These are phyloP conservation scores for Lydus trimaculatus DNA, from an alignment of 2,888 invertebrate species.

Conservation along the genomic window DNA sequence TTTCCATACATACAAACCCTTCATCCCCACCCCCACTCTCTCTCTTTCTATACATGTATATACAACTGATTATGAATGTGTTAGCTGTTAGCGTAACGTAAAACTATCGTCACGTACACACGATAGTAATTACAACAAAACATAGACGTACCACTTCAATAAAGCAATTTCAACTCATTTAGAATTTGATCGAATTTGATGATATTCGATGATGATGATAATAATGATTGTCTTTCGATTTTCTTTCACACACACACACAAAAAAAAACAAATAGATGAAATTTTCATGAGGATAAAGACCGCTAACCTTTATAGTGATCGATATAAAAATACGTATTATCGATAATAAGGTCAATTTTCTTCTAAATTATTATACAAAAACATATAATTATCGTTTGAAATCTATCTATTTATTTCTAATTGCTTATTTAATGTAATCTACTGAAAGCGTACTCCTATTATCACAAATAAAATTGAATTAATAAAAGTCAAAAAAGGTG, in stretches of 20 bases:
- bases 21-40: neutral
- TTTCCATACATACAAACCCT: neutral
- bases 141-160: slow-evolving; percentile 18
- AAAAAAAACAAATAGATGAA: neutral
- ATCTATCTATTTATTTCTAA: neutral
- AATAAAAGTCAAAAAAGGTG: neutral
- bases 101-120: slow-evolving; percentile 24
- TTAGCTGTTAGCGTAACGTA: slow-evolving; percentile 33
- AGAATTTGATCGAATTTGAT: neutral
- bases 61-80: slow-evolving; percentile 37
- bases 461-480: neutral
- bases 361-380: neutral
- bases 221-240: slow-evolving; percentile 21
- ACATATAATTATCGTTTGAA: neutral
- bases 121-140: slow-evolving; percentile 33
- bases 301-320: neutral
- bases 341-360: neutral
- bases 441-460: no score
- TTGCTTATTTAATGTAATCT: neutral
- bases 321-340: neutral
- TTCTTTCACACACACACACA: neutral
- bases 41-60: neutral
- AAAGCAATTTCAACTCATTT: neutral
- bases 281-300: neutral
- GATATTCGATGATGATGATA: slow-evolving; percentile 8